phyloP scores from a whole-genome alignment of 2,113 vertebrate species.

The Semicossyphus pulcher region DNA sequence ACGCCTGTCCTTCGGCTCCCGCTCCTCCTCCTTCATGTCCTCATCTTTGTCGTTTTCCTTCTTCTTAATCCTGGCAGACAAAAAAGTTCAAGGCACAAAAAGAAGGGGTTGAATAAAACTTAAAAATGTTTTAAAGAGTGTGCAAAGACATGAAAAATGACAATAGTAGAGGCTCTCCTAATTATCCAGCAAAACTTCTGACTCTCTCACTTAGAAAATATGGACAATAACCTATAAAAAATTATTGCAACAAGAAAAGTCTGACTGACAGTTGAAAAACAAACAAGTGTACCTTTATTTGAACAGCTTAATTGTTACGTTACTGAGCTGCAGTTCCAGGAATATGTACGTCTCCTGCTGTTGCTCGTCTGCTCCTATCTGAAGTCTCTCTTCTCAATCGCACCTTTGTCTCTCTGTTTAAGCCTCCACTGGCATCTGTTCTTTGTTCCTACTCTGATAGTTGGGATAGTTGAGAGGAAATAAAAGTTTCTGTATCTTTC shows the following conservation, averaged over 20 bases:
- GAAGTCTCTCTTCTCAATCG: neutral
- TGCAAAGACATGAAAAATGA: too few species aligned
- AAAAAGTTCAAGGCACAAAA: neutral
- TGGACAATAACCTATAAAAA: too few species aligned
- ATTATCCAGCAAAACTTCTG: too few species aligned
- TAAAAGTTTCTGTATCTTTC: neutral
- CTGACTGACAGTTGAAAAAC: too few species aligned
- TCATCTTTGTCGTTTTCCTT: constrained; percentile 96
- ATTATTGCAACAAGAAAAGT: too few species aligned
- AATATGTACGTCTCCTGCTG: neutral
- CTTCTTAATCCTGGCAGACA: constrained; percentile 90
- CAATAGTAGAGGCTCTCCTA: too few species aligned
- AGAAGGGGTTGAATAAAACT: neutral
- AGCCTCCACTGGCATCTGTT: neutral
- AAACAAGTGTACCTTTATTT: neutral
- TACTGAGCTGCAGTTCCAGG: neutral
- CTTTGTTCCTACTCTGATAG: neutral
- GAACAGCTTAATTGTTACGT: neutral
- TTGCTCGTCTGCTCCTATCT: neutral
- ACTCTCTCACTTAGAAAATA: too few species aligned
- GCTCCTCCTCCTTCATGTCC: constrained; percentile 93
- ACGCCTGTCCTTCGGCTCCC: constrained; percentile 92
- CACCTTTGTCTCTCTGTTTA: neutral
- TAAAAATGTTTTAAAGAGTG: neutral
- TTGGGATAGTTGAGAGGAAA: neutral